Base-by-base conservation (phyloP, 2,113 vertebrate genomes). In the Elephantulus edwardii region DNA sequence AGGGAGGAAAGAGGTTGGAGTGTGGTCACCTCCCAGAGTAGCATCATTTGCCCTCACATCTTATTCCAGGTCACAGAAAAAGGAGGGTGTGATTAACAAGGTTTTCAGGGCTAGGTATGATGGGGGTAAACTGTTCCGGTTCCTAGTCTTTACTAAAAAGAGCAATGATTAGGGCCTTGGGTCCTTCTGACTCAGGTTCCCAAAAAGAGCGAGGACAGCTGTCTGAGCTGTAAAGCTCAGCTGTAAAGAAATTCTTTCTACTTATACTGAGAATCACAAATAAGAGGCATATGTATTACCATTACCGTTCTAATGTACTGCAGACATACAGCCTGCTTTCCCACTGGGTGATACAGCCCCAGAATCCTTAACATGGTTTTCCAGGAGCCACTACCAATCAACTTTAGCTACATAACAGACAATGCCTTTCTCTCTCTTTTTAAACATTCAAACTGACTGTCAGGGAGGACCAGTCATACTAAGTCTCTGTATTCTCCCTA, bases 61-160 rank as follows among this genome's bases (percentile, higher is more conserved):
- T 80, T 46, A 72, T 5, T 60, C 52, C 42, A 77, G 81, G 46
- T 86, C 52, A 48, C 4, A 87, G 86, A 54, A 60, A 42, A 68
- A 54, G 11, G 38, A 44, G n/a, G n/a, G 38, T 40, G 62, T 3
- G 42, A 58, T 4, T 26, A 58, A 44, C 42, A 68, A 22, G 56
- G 22, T 19, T 86, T 40, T 35, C 81, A 22, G 44, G 33, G n/a
- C 50, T 44, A 7, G 6, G 58, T 3, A 44, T 12, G 56, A 77
- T 54, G 40, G 83, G 33, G 83, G 33, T 52, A 72, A 88, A 22
- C 56, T 83, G 60, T 54, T 88, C 70, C 83, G 46, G 24, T 70
- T 64, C 40, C 86, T 33, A 22, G 52, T n/a, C 76, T 84, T 86
- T 64, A 81, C 12, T 85, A 86, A 83, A 92, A 24, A 60, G 60